Conservation (phyloP, 2,888 invertebrate genomes). For the Caenorhabditis plicata region DNA sequence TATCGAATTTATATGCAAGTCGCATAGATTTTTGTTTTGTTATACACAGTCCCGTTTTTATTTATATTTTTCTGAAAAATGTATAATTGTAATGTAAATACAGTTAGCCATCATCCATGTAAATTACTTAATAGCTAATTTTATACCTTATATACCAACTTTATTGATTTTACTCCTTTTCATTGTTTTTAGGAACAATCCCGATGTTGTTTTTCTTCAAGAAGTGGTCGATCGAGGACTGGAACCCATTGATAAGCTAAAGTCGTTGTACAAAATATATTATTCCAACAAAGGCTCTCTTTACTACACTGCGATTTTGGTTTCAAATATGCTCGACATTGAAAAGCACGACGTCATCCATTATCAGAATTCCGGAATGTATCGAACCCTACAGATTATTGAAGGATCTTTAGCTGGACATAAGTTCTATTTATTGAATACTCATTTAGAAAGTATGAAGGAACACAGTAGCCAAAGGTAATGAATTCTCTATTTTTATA, state of each 20-base stretch:
- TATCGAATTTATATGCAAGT: too few relatives aligned
- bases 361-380: slow-evolving; percentile 70
- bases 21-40: background rate
- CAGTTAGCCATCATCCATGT: background rate
- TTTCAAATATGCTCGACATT: slow-evolving; percentile 55
- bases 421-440: slow-evolving; percentile 69
- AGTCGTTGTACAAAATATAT: slow-evolving; percentile 67
- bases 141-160: too few relatives aligned
- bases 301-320: slow-evolving; percentile 65
- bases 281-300: slow-evolving; percentile 59
- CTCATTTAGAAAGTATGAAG: slow-evolving; percentile 72
- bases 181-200: slow-evolving; percentile 68
- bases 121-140: too few relatives aligned
- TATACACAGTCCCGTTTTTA: slow-evolving; percentile 2
- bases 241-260: slow-evolving; percentile 67
- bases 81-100: background rate
- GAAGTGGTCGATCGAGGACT: slow-evolving; percentile 70
- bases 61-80: background rate
- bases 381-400: slow-evolving; percentile 69
- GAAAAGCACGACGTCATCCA: slow-evolving; percentile 67
- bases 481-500: slow-evolving; percentile 1
- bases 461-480: slow-evolving; percentile 65
- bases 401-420: slow-evolving; percentile 61
- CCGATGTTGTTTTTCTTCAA: slow-evolving; percentile 72
- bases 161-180: background rate